These are phyloP conservation scores for Pardosa pseudoannulata DNA, from an alignment of 2,888 invertebrate genomes.

Conservation along the genomic window DNA sequence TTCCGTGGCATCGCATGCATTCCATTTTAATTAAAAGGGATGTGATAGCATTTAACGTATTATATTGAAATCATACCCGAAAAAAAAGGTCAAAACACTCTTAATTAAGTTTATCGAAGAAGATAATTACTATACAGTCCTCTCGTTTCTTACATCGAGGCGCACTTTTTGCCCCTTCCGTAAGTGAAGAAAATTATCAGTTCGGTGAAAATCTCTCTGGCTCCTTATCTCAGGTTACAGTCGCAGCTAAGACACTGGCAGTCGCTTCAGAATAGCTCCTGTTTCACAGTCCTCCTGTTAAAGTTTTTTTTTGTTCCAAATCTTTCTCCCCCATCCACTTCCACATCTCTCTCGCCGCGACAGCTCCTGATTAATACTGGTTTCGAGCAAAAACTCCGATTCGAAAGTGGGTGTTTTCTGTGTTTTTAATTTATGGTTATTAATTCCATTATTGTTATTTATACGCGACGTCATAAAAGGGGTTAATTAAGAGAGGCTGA, in stretches of 20 bases:
- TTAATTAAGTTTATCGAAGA: constrained; percentile 71
- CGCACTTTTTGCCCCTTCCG: not conserved
- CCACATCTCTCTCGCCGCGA: not conserved
- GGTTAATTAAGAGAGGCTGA: constrained; percentile 1
- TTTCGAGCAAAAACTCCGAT: not conserved
- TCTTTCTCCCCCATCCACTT: not conserved
- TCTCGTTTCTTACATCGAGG: not conserved
- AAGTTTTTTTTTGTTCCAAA: not conserved
- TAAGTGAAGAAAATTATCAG: constrained; percentile 56
- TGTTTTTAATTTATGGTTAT: constrained; percentile 24
- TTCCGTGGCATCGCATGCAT: not conserved
- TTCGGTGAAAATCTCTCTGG: constrained; percentile 36
- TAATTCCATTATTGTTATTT: constrained; percentile 28
- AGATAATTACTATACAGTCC: constrained; percentile 58
- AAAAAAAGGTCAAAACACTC: constrained; percentile 59
- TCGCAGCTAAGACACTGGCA: constrained; percentile 18
- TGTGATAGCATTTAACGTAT: constrained; percentile 61
- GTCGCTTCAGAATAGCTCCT: not conserved
- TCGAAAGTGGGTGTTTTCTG: not conserved
- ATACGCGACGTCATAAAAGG: not conserved
- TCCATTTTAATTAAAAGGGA: constrained; percentile 53
- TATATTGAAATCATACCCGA: constrained; percentile 23
- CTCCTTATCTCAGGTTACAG: constrained; percentile 51
- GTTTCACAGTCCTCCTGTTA: not conserved
- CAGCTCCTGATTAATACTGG: constrained; percentile 1